These are phyloP conservation scores for Podabrus alpinus DNA, from an alignment of 2,888 invertebrate genomes.

Conservation along the genomic window DNA sequence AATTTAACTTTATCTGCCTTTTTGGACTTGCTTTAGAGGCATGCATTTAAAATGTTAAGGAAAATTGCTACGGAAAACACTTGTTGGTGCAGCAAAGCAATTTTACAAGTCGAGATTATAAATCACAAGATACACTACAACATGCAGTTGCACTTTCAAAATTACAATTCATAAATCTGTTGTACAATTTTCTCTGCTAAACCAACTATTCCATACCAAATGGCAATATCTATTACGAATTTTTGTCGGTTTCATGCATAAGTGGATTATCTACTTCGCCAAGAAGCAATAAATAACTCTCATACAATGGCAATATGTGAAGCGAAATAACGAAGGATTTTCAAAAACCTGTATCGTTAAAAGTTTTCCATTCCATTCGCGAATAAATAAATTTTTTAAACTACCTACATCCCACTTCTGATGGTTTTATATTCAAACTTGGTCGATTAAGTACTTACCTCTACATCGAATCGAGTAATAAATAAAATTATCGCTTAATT, in stretches of 20 bases:
- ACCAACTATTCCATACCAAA: neutral
- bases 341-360: slow-evolving; percentile 17
- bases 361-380: slow-evolving; percentile 14
- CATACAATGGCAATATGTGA: slow-evolving; percentile 16
- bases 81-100: slow-evolving; percentile 31
- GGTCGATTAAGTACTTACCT: neutral
- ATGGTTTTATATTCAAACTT: neutral
- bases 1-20: slow-evolving; percentile 31
- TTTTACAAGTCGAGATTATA: slow-evolving; percentile 24
- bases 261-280: slow-evolving; percentile 4
- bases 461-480: neutral
- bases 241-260: slow-evolving; percentile 2
- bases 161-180: slow-evolving; percentile 30
- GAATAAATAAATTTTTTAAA: slow-evolving; percentile 8
- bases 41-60: neutral
- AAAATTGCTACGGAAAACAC: slow-evolving; percentile 18
- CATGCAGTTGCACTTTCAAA: slow-evolving; percentile 27
- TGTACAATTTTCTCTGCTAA: slow-evolving; percentile 1
- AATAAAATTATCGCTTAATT: neutral
- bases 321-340: slow-evolving; percentile 14
- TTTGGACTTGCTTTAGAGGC: slow-evolving; percentile 14
- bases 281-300: slow-evolving; percentile 18
- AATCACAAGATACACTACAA: slow-evolving; percentile 20
- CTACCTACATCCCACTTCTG: neutral
- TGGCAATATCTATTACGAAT: neutral